These are phyloP conservation scores for Zophobas atratus DNA, from an alignment of 1,140 invertebrate genomes.

Conservation along the genomic window DNA sequence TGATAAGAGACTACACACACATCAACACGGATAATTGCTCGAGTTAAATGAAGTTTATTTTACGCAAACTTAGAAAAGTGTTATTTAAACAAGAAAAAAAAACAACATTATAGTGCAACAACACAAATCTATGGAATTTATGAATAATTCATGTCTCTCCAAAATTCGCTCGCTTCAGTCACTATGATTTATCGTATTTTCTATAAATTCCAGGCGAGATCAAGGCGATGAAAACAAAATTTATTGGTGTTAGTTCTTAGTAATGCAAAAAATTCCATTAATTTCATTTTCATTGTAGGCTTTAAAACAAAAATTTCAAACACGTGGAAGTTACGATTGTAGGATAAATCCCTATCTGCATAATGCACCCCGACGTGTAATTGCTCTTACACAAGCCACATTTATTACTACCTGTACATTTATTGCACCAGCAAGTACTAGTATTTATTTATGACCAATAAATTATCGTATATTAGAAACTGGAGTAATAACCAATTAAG, in stretches of 20 bases:
- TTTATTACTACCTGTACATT: constrained; percentile 23
- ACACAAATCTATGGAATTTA: constrained; percentile 6
- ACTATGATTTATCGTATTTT: constrained; percentile 18
- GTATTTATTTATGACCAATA: constrained; percentile 12
- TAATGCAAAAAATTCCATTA: too few species aligned
- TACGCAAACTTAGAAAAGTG: constrained; percentile 11
- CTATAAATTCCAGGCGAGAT: neutral
- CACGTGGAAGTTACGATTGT: neutral
- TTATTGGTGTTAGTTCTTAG: too few species aligned
- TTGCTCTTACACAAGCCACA: constrained; percentile 25
- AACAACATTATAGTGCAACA: too few species aligned
- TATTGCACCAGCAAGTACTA: neutral
- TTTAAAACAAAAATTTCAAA: neutral
- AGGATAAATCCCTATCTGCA: neutral
- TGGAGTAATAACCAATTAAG: neutral
- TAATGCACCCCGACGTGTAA: constrained; percentile 6
- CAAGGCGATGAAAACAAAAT: neutral
- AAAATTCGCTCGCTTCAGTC: neutral
- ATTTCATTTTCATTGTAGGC: too few species aligned
- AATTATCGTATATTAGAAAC: constrained; percentile 15
- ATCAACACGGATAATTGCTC: constrained; percentile 17
- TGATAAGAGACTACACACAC: constrained; percentile 18
- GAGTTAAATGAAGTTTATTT: constrained; percentile 5
- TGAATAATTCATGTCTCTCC: constrained; percentile 35
- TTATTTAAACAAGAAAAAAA: neutral